These are phyloP conservation scores for Melanostoma scalare DNA, from an alignment of 2,888 invertebrate genomes.

Conservation along the genomic window DNA sequence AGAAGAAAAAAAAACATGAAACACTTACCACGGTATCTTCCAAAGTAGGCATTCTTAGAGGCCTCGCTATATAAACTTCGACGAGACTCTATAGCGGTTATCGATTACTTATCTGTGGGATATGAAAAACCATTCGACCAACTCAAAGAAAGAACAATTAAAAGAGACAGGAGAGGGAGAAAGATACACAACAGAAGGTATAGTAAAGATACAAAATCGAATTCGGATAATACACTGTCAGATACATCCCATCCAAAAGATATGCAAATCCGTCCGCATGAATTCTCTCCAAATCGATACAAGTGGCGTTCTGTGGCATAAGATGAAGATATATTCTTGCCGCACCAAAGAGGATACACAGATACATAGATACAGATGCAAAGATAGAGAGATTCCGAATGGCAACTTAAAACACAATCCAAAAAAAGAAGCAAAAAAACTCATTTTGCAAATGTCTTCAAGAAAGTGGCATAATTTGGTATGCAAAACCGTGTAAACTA, in stretches of 20 bases:
- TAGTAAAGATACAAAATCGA: constrained; percentile 65
- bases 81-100: constrained; percentile 37
- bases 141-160: constrained; percentile 51
- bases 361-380: constrained; percentile 44
- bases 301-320: constrained; percentile 58
- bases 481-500: constrained; percentile 71
- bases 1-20: constrained; percentile 49
- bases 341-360: constrained; percentile 42
- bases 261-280: constrained; percentile 68
- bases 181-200: constrained; percentile 20
- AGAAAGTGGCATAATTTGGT: constrained; percentile 70
- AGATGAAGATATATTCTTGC: constrained; percentile 62
- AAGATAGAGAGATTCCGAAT: constrained; percentile 36
- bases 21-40: constrained; percentile 41
- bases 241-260: constrained; percentile 48
- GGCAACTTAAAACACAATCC: constrained; percentile 21
- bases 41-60: constrained; percentile 45
- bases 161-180: constrained; percentile 43
- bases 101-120: constrained; percentile 58
- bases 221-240: constrained; percentile 71
- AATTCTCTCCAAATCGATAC: constrained; percentile 53
- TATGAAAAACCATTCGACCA: constrained; percentile 35
- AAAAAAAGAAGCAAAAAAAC: constrained; percentile 2
- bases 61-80: constrained; percentile 25
- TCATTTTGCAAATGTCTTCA: constrained; percentile 48